These are phyloP conservation scores for Drosophila paulistorum DNA, from an alignment of 1,140 invertebrate species.

Conservation along the genomic window DNA sequence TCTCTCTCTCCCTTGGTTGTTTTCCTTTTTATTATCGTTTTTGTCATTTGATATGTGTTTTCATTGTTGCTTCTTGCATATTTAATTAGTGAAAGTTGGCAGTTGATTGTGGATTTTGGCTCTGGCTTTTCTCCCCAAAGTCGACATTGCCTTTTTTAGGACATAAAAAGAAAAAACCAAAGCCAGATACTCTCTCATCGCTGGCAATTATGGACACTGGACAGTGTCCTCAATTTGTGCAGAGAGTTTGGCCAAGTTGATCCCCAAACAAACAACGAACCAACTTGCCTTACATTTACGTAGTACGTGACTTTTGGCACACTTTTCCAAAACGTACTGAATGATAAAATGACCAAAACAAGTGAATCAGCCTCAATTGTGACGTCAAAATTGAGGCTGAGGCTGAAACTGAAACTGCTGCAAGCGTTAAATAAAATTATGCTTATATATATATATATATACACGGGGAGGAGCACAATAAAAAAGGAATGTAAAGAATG, in stretches of 20 bases:
- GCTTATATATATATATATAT: conserved; percentile 8
- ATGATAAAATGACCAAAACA: conserved; percentile 20
- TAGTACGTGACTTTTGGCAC: conserved; percentile 74
- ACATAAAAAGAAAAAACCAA: not conserved
- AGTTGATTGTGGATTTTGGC: conserved; percentile 35
- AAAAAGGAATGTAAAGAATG: conserved; percentile 18
- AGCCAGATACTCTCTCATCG: conserved; percentile 9
- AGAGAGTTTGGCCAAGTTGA: conserved; percentile 9
- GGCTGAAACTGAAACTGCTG: conserved; percentile 22
- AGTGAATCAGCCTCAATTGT: conserved; percentile 44
- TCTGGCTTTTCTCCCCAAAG: conserved; percentile 11
- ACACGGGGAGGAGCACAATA: conserved; percentile 4
- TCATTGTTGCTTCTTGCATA: conserved; percentile 5
- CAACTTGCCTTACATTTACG: conserved; percentile 35
- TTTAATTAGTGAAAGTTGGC: conserved; percentile 48
- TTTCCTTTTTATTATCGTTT: not conserved
- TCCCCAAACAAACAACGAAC: conserved; percentile 50
- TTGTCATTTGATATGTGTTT: not conserved
- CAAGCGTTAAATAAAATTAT: conserved; percentile 50
- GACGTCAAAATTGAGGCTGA: conserved; percentile 38
- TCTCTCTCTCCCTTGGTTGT: not conserved
- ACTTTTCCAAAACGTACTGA: conserved; percentile 26
- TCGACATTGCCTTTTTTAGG: conserved; percentile 50
- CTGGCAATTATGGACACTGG: conserved; percentile 40
- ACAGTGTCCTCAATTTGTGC: conserved; percentile 27